Evolutionary conservation across 2,797 vertebrate species (phyloP).

Genomic region (Parambassis ranga): DNA sequence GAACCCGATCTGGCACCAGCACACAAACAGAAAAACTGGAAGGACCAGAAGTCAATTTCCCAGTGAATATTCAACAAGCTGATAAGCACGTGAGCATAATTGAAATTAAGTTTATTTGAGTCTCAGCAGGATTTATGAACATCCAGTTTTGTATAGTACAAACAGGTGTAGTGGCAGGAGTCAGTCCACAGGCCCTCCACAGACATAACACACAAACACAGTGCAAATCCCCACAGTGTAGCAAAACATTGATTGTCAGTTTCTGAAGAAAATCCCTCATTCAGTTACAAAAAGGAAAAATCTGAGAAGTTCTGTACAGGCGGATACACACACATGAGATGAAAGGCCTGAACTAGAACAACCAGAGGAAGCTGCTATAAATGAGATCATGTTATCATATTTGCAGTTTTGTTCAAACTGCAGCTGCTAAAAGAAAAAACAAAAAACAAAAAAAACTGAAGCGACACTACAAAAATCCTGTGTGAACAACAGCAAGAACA

Average conservation of each 20-base stretch:
- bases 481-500: background rate
- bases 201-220: conserved; percentile 41
- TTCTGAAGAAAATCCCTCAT: conserved; percentile 46
- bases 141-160: conserved; percentile 59
- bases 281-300: conserved; percentile 13
- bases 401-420: conserved; percentile 9
- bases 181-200: conserved; percentile 51
- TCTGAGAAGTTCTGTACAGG: background rate
- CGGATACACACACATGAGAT: conserved; percentile 23
- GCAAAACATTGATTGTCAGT: conserved; percentile 78
- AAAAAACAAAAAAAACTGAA: background rate
- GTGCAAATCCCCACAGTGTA: conserved; percentile 78
- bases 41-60: background rate
- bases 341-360: too few relatives aligned
- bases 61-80: background rate
- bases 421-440: conserved; percentile 1
- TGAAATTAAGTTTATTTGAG: conserved; percentile 75
- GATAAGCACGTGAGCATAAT: conserved; percentile 38
- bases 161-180: conserved; percentile 83
- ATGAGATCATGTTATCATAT: conserved; percentile 6
- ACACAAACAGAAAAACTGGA: background rate
- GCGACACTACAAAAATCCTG: background rate
- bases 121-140: conserved; percentile 75
- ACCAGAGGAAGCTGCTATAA: too few relatives aligned
- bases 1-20: background rate